Base-by-base conservation (phyloP, 2,113 vertebrate species). In the Vulpes lagopus region DNA sequence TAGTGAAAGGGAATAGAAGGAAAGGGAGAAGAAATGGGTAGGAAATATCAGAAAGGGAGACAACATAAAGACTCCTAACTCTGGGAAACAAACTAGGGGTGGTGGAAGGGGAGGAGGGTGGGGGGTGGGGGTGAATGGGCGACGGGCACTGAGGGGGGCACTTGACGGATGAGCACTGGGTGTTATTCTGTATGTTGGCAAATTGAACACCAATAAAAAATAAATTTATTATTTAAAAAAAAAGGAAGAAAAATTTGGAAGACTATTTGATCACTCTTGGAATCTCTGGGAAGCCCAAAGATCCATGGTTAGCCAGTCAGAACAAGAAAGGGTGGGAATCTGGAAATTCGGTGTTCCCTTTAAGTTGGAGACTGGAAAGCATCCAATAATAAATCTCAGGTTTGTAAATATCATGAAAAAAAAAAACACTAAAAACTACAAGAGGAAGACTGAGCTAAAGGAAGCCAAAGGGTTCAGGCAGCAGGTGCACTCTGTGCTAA, bases 381-480 rank as follows among this genome's bases (percentile, higher is more conserved):
- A 91, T 74, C 57, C 84, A 90, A 94, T 69, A 79, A 96, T 80
- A 89, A 79, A 92, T 53, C 67, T 59, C 64, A 74, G 64, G 43
- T 76, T 96, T 94, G 78, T 71, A 94, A 95, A 91, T 65, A 81
- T 84, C 43, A 51, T 23, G 65, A 35, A 43, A 93, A 83, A 38
- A 43, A 43, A 43, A 6, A 69, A n/a, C 67, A n/a, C 67, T 69
- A 69, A 69, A n/a, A 49, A 69, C 85, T 35, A 91, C 82, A 81
- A 82, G 69, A 94, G 76, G 94, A 97, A 95, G 89, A 35, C 64
- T 35, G 53, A 74, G 49, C 38, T 94, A 71, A 92, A 96, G 73
- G 80, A 90, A 90, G 79, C 64, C 51, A 92, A 90, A 94, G 27
- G 23, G 15, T 88, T 95, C 12, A 20, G 35, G 73, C 35, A 91